Conservation (phyloP, 2,888 invertebrate species). For the Drosophila leonis region DNA sequence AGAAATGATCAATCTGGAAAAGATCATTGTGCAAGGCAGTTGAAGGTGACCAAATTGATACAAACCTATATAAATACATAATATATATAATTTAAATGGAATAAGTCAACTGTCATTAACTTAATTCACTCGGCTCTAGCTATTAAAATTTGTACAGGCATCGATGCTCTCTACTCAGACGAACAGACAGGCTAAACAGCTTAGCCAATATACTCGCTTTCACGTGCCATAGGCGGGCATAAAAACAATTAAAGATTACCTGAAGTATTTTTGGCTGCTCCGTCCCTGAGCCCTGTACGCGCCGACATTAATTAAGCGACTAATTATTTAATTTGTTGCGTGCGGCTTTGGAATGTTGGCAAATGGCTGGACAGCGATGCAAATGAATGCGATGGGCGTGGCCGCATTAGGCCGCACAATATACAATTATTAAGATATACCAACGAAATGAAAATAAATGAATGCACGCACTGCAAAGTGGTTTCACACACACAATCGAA, state of each 20-base stretch:
- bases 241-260: conserved; percentile 44
- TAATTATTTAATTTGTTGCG: conserved; percentile 69
- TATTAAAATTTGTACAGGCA: too few relatives aligned
- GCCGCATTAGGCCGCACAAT: conserved; percentile 36
- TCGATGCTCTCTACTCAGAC: too few relatives aligned
- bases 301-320: conserved; percentile 62
- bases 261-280: neutral
- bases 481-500: neutral
- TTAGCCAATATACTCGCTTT: neutral
- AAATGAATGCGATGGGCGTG: conserved; percentile 31
- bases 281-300: too few relatives aligned
- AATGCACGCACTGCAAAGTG: conserved; percentile 24
- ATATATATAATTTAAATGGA: too few relatives aligned
- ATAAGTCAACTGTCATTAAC: too few relatives aligned
- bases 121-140: too few relatives aligned
- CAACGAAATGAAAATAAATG: conserved; percentile 52
- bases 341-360: conserved; percentile 18
- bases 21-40: too few relatives aligned
- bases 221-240: neutral
- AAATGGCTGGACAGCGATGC: conserved; percentile 14
- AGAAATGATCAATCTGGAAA: too few relatives aligned
- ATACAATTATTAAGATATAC: conserved; percentile 52
- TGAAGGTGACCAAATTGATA: too few relatives aligned
- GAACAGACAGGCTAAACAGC: neutral
- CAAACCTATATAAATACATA: too few relatives aligned